Evolutionary conservation across 1,140 invertebrate genomes (phyloP), one percentile per base, ranked within the genome.

Genomic region (Nasonia longicornis): DNA sequence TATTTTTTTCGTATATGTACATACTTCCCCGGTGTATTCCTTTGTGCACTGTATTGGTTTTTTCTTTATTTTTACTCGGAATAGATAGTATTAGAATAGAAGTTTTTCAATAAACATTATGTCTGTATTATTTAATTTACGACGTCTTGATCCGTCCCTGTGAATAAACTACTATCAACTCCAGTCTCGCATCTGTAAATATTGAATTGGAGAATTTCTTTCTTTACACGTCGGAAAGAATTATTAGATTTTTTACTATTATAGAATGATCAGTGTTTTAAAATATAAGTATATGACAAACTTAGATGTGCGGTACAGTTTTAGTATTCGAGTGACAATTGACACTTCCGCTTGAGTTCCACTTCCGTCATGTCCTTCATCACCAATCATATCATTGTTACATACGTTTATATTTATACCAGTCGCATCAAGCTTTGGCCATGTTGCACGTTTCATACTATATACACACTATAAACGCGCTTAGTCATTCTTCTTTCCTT

Each of bases 401-500:
- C 80, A 76, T 83, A 85, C 8, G 38, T 42, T 42, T 80, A 86
- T 64, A 69, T 83, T 79, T 84, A 78, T 85, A 79, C 38, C 82
- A 87, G 79, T 86, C 83, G 89, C 87, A 74, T 88, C 86, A 84
- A 85, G 89, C 89, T 90, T 90, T 90, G 87, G 88, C 89, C 82
- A 88, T 90, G 88, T 83, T 88, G 89, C 89, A 90, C 89, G 89
- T 83, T 86, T 79, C 73, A 84, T 85, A 81, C 85, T 83, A 85
- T 77, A 79, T 82, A 82, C 73, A 84, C 86, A 85, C 85, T 84
- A 83, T n/a, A 58, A 6, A 58, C 82, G 82, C 75, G 84, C 82
- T 82, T 83, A 83, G 75, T 85, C 77, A 84, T 81, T 85, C 80
- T 85, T 78, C 58, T 75, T 26, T 26, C 26, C 74, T 79, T 35